Evolutionary conservation across 2,797 vertebrate species (phyloP).

Genomic region (Characodon lateralis): DNA sequence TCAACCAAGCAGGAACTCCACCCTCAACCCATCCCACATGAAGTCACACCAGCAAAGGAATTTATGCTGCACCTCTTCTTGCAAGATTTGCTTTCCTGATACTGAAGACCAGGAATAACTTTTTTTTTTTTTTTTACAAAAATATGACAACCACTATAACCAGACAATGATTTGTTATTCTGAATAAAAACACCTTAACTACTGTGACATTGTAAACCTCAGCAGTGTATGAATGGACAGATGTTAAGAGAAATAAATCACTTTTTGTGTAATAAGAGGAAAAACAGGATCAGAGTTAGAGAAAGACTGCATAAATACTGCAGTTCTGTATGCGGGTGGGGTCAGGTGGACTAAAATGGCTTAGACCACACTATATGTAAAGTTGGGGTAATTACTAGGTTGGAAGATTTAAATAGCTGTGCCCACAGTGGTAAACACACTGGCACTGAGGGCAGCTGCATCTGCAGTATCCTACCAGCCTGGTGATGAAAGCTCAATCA

Average conservation of each 20-base stretch:
- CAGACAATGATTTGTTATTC: constrained; percentile 46
- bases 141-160: constrained; percentile 41
- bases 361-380: constrained; percentile 77
- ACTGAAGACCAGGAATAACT: constrained; percentile 35
- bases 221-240: constrained; percentile 5
- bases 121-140: constrained; percentile 10
- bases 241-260: constrained; percentile 1
- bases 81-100: constrained; percentile 43
- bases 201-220: constrained; percentile 8
- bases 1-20: constrained; percentile 76
- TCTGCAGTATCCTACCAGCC: constrained; percentile 42
- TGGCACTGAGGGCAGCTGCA: constrained; percentile 60
- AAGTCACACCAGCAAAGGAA: constrained; percentile 64
- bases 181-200: constrained; percentile 19
- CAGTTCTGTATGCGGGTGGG: constrained; percentile 65
- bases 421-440: constrained; percentile 73
- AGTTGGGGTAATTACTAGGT: constrained; percentile 75
- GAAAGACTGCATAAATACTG: constrained; percentile 21
- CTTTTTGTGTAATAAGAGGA: constrained; percentile 14
- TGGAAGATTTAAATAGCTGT: constrained; percentile 75
- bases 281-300: constrained; percentile 9
- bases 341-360: constrained; percentile 75
- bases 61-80: constrained; percentile 55
- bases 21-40: constrained; percentile 75
- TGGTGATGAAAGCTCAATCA: constrained; percentile 48